phyloP scores from a whole-genome alignment of 2,797 vertebrate species.

The Fringilla coelebs region DNA sequence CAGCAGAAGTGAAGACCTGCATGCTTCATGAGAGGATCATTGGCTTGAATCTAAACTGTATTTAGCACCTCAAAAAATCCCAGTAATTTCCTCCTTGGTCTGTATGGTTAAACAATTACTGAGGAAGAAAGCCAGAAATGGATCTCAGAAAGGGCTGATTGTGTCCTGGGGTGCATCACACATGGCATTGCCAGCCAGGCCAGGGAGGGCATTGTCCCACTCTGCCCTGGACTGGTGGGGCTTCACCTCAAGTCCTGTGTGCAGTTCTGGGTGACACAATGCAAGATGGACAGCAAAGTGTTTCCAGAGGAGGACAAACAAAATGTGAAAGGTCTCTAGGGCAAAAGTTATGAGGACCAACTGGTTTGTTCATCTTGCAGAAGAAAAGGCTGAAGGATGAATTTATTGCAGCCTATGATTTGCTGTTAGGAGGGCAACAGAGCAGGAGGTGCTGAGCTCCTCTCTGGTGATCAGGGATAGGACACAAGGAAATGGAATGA shows the following conservation, averaged over 20 bases:
- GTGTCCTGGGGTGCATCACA: not conserved
- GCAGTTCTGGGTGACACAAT: not conserved
- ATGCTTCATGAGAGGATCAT: not conserved
- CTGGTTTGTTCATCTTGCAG: not conserved
- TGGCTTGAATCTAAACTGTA: not conserved
- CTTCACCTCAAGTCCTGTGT: not conserved
- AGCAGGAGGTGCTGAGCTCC: not conserved
- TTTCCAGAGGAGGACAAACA: not conserved
- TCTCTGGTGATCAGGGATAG: not conserved
- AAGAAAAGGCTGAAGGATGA: not conserved
- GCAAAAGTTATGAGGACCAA: not conserved
- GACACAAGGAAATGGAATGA: not conserved
- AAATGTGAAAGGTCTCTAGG: not conserved
- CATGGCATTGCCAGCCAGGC: fast-evolving
- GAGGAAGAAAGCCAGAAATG: not conserved
- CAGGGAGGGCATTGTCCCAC: not conserved
- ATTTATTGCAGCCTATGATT: fast-evolving
- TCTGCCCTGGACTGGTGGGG: not conserved
- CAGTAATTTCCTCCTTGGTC: not conserved
- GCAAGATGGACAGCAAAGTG: not conserved
- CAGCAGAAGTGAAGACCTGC: not conserved
- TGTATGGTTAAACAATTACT: not conserved
- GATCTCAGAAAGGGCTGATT: not conserved
- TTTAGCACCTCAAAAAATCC: not conserved
- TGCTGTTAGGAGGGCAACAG: not conserved